These are phyloP conservation scores for Diachasmimorpha longicaudata DNA, from an alignment of 1,140 invertebrate genomes.

Conservation along the genomic window DNA sequence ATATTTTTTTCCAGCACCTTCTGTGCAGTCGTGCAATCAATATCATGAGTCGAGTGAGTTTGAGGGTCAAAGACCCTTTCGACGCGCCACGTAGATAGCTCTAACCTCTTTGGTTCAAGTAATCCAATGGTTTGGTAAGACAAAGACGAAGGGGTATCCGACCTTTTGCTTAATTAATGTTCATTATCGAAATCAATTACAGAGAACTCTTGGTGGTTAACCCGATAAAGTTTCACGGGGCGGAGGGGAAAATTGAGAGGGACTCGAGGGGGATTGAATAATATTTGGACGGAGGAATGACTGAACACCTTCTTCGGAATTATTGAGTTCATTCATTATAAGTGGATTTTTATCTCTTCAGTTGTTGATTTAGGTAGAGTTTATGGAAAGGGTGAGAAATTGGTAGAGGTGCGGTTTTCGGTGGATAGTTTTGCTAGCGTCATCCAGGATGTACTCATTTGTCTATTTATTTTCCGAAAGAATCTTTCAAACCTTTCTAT, in stretches of 20 bases:
- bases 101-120: no score
- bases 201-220: slow-evolving; percentile 10
- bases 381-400: no score
- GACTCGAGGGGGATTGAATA: not conserved
- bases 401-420: no score
- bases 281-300: slow-evolving; percentile 1
- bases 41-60: slow-evolving; percentile 9
- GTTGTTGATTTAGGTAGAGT: no score
- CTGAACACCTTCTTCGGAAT: not conserved
- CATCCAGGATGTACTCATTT: no score
- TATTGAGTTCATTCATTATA: not conserved
- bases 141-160: not conserved
- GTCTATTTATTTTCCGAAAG: no score
- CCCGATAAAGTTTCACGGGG: not conserved
- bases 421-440: no score
- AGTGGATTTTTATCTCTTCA: not conserved
- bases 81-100: no score
- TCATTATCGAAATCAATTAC: slow-evolving; percentile 22
- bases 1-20: not conserved
- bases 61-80: slow-evolving; percentile 15
- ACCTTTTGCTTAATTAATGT: slow-evolving; percentile 21
- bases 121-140: not conserved
- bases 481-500: no score
- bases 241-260: not conserved
- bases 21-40: slow-evolving; percentile 7